Evolutionary conservation across 2,888 invertebrate genomes (phyloP).

Genomic region (Brenthis hecate): DNA sequence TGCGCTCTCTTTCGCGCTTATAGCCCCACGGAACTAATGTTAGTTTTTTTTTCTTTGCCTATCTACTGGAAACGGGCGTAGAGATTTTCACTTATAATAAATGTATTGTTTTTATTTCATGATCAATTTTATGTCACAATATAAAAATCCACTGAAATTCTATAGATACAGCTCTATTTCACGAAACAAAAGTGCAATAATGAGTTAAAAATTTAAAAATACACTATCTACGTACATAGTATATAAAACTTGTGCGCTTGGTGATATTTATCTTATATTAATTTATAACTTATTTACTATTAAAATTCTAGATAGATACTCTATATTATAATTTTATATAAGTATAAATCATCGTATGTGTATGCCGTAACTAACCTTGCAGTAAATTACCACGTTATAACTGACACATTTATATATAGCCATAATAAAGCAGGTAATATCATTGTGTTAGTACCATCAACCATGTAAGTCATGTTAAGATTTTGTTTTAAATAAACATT

Average conservation of each 20-base stretch:
- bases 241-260: no score
- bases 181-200: no score
- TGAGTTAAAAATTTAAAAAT: no score
- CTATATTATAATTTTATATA: constrained; percentile 1
- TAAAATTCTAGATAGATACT: no score
- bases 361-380: constrained; percentile 18
- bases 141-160: neutral
- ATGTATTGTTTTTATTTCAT: constrained; percentile 50
- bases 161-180: neutral
- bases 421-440: neutral
- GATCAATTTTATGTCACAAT: constrained; percentile 26
- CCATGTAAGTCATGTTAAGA: constrained; percentile 15
- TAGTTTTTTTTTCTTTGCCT: constrained; percentile 72
- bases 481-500: constrained; percentile 12
- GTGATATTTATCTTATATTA: no score
- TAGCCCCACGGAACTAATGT: constrained; percentile 71
- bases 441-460: neutral
- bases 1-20: constrained; percentile 57
- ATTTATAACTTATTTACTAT: no score
- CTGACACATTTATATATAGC: constrained; percentile 7
- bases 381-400: constrained; percentile 15
- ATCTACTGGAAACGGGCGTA: constrained; percentile 61
- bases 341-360: constrained; percentile 39
- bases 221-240: no score
- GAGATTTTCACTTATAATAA: constrained; percentile 42